Base-by-base conservation (phyloP, 2,113 vertebrate genomes). In the Callionymus lyra region DNA sequence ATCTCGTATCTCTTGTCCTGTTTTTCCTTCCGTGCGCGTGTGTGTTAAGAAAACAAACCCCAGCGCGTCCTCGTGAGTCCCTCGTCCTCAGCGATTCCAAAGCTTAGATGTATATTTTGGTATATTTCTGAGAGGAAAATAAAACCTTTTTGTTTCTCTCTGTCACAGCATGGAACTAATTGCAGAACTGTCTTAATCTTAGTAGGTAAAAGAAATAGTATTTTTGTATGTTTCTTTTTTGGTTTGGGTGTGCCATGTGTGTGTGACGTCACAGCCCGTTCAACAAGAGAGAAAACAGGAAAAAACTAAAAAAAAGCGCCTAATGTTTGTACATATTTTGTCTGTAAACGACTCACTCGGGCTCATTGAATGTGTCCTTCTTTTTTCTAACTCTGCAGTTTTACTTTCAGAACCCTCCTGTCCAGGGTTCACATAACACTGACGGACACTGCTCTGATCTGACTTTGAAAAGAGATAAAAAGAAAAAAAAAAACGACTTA, bases 71-170 rank as follows among this genome's bases (percentile, higher is more conserved):
- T 89, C 92, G 4, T 12, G 11, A 94, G 91, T 93, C 90, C n/a
- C 89, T 92, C 91, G 94, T n/a, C 94, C 95, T 98, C 93, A 96
- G 89, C 91, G 92, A 97, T 94, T 97, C 94, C 94, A 99, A 99
- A 99, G 95, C 91, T 94, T 98, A 99, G 90, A 99, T 99, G 94
- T 97, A 98, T 99, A 98, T 99, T 99, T 99, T 99, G 94, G 89
- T 99, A 99, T 96, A 96, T 96, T 97, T 97, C 95, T 93, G 92
- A 92, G 89, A 98, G 76, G 53, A 58, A 72, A n/a, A 34, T 33
- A 31, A 43, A 44, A 34, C 12, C 87, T 88, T 89, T 73, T 84
- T 89, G 88, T 18, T 6, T 43, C 27, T 44, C 27, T 44, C 89
- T 93, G 90, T 94, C 91, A 90, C 92, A 91, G 95, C 95, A 99